Evolutionary conservation across 1,140 invertebrate species (phyloP).

Genomic region (Telenomus remus): DNA sequence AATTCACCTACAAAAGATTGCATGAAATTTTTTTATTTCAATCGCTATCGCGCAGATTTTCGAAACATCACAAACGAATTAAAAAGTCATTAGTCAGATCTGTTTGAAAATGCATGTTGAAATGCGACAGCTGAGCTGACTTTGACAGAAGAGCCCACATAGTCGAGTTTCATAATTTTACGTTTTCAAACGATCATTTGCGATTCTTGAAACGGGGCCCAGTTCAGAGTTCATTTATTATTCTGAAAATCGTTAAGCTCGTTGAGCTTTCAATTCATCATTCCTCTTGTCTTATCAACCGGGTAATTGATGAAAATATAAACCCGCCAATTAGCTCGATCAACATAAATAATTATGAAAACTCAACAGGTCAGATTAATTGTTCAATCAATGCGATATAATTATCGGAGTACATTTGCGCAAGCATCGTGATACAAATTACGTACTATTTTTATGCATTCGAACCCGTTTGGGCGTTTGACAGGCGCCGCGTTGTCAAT

Average conservation of each 20-base stretch:
- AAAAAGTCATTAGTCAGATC: constrained; percentile 44
- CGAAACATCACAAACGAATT: constrained; percentile 26
- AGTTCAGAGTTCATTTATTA: constrained; percentile 9
- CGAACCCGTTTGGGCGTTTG: not conserved
- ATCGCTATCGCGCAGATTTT: constrained; percentile 12
- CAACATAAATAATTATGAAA: not conserved
- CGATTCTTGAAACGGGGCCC: constrained; percentile 15
- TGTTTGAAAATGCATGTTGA: constrained; percentile 41
- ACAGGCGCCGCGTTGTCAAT: constrained; percentile 1
- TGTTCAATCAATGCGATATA: not conserved
- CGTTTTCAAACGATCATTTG: constrained; percentile 36
- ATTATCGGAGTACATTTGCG: constrained; percentile 9
- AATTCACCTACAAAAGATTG: too few relatives aligned
- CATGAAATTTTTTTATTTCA: too few relatives aligned
- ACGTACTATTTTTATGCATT: constrained; percentile 13
- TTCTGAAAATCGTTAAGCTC: constrained; percentile 6
- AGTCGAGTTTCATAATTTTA: constrained; percentile 41
- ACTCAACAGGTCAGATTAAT: not conserved
- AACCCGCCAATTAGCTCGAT: not conserved
- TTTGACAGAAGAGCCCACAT: constrained; percentile 53
- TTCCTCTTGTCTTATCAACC: too few relatives aligned
- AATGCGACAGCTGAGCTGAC: constrained; percentile 45
- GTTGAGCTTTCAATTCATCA: too few relatives aligned
- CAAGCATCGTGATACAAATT: constrained; percentile 1
- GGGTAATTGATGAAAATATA: too few relatives aligned